These are phyloP conservation scores for Ectobius pallidus DNA, from an alignment of 2,888 invertebrate species.

Conservation along the genomic window DNA sequence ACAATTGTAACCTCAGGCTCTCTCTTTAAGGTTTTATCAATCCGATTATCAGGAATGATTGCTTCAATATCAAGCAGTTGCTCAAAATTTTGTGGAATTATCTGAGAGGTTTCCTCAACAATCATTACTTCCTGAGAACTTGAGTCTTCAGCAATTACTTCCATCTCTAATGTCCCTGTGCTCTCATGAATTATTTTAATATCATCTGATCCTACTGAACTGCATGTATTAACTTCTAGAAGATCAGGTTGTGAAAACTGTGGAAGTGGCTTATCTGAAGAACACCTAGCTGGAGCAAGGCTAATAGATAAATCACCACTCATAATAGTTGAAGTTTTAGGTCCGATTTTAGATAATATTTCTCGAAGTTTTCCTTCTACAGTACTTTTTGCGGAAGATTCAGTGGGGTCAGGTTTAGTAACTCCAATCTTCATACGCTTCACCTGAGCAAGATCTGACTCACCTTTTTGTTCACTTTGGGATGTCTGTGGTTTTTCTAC, in stretches of 20 bases:
- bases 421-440: neutral
- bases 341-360: slow-evolving; percentile 39
- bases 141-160: slow-evolving; percentile 36
- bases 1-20: slow-evolving; percentile 18
- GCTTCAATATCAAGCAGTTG: slow-evolving; percentile 45
- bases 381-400: neutral
- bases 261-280: too few species aligned
- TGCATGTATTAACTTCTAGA: neutral
- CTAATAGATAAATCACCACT: slow-evolving; percentile 38
- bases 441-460: too few species aligned
- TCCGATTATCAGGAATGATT: slow-evolving; percentile 46
- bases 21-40: slow-evolving; percentile 51
- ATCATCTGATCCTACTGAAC: slow-evolving; percentile 12
- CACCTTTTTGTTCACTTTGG: neutral
- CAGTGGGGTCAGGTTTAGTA: neutral
- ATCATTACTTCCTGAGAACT: slow-evolving; percentile 53
- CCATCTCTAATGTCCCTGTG: too few species aligned
- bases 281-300: slow-evolving; percentile 6
- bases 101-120: too few species aligned
- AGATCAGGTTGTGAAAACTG: neutral
- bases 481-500: neutral
- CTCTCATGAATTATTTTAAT: slow-evolving; percentile 11
- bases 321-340: slow-evolving; percentile 19
- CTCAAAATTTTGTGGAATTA: neutral
- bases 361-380: slow-evolving; percentile 34